Evolutionary conservation across 2,888 invertebrate species (phyloP).

Genomic region (Mesodorylaimus sp.): DNA sequence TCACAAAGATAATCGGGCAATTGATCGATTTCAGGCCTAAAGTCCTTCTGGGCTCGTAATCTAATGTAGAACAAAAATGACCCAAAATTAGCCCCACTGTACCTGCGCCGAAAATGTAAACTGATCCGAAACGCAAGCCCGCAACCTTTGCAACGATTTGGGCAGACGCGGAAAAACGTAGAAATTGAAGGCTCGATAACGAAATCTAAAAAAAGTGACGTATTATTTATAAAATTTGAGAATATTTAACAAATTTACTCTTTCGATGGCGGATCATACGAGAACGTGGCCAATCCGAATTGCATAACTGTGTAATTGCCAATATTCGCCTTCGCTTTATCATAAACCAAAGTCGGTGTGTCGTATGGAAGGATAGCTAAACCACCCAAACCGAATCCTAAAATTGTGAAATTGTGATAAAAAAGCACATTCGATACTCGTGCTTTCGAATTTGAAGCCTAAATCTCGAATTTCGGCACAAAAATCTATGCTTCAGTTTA

Average conservation of each 20-base stretch:
- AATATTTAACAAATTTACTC: not conserved
- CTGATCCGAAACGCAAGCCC: no score
- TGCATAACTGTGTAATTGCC: constrained; percentile 4
- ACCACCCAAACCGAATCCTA: constrained; percentile 1
- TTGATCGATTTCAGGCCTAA: no score
- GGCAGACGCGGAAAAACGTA: constrained; percentile 26
- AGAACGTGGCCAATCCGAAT: constrained; percentile 3
- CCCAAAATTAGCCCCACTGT: no score
- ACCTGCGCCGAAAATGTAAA: no score
- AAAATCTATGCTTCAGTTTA: not conserved
- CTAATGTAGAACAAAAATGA: no score
- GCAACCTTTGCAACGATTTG: no score
- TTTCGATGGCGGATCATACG: not conserved
- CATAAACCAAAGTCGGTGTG: not conserved
- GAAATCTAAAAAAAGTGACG: constrained; percentile 14
- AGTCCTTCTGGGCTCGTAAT: no score
- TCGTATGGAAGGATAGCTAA: not conserved
- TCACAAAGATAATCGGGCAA: no score
- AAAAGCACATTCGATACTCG: no score
- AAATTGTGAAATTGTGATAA: not conserved
- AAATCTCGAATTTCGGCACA: no score
- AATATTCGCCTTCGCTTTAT: constrained; percentile 1
- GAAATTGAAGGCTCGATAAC: constrained; percentile 30
- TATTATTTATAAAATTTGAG: not conserved
- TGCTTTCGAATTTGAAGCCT: no score